Base-by-base conservation (phyloP, 2,888 invertebrate species). In the Pandemis cinnamomeana region DNA sequence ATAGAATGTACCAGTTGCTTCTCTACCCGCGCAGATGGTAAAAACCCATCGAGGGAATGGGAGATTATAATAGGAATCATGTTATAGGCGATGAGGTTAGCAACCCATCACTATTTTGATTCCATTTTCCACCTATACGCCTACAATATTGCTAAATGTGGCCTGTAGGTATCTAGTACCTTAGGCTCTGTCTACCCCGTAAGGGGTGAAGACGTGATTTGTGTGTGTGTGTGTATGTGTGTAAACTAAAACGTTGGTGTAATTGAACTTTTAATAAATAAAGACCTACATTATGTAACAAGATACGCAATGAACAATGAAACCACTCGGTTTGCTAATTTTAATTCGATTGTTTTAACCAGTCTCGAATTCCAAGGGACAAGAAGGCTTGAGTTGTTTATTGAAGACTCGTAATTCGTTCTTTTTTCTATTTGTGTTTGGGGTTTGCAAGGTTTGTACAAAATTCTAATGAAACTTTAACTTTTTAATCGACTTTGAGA, bases 311-410 rank as follows among this genome's bases (percentile, higher is more conserved):
- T 48, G 46, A 48, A 48, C 64, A 58, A 66, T 58, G 55, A 71
- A 41, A 58, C 58, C 58, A 58, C 51, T 62, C 51, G 61, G 61
- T 41, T 61, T 70, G 61, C 15, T 42, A 61, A 62, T 51, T 62
- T 7, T 70, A 48, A 60, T 70, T 69, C 48, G 11, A 62, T 68
- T 68, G 58, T 68, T 60, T 67, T 68, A 46, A 55, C 15, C 62
- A 46, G 69, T 51, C 61, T 51, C 61, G 15, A 27, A 60, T 61
- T 68, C 36, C 68, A 46, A 48, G 36, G 68, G 60, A n/a, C 46
- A 8, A 44, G 27, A 46, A 5, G 44, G 58, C 10, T 68, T 48
- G n/a, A 36, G 42, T 68, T 20, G 27, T 68, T 68, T 61, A 44
- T 27, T 58, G 58, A 58, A 58, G 58, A 58, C 27, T 58, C 27